These are phyloP conservation scores for Campoletis raptor DNA, from an alignment of 2,888 invertebrate species.

Conservation along the genomic window DNA sequence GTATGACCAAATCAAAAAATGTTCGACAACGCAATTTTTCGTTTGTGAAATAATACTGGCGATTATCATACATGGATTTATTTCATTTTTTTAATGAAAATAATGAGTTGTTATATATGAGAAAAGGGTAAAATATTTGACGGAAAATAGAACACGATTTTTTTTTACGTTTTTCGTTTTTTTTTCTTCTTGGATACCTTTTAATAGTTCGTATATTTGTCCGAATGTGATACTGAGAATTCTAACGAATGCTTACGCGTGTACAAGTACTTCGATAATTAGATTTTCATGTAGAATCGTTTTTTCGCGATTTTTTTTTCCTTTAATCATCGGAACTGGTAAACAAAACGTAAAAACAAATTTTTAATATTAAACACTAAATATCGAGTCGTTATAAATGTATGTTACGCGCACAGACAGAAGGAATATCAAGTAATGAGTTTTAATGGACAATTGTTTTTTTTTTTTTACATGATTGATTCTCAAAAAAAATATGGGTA, in stretches of 20 bases:
- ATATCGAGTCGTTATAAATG: conserved; percentile 75
- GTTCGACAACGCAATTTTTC: conserved; percentile 73
- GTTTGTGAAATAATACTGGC: conserved; percentile 78
- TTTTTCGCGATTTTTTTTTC: conserved; percentile 25
- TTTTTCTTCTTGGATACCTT: conserved; percentile 57
- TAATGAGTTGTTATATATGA: conserved; percentile 67
- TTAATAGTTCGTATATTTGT: conserved; percentile 36
- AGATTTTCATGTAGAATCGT: background rate
- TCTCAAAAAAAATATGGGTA: conserved; percentile 42
- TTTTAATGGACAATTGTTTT: conserved; percentile 38
- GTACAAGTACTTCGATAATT: conserved; percentile 46
- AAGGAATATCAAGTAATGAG: conserved; percentile 54
- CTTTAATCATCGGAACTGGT: conserved; percentile 59
- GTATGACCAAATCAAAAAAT: conserved; percentile 73
- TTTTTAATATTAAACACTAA: conserved; percentile 76
- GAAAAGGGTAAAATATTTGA: conserved; percentile 3
- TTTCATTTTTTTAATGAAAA: conserved; percentile 66
- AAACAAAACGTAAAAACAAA: conserved; percentile 76
- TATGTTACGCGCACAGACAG: conserved; percentile 76
- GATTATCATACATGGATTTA: conserved; percentile 76
- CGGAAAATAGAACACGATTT: background rate
- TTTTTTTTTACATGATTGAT: conserved; percentile 62
- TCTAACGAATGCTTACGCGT: conserved; percentile 45
- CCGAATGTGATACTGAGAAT: conserved; percentile 50
- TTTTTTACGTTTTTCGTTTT: conserved; percentile 22